Conservation (phyloP, 2,888 invertebrate species). For the Sarcophaga carnaria region DNA sequence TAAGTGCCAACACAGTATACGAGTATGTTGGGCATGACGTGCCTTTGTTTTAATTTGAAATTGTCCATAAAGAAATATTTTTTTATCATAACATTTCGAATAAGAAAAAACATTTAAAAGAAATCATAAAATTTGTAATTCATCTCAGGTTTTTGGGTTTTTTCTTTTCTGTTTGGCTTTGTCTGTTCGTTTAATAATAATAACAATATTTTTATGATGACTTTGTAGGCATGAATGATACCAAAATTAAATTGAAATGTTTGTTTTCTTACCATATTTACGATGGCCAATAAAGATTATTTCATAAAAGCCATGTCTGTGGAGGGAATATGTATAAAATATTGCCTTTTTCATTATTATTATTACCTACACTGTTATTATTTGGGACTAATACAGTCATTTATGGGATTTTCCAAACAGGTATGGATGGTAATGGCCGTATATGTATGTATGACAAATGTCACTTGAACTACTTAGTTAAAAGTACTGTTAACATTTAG, state of each 20-base stretch:
- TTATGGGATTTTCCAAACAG: slow-evolving; percentile 44
- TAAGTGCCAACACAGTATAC: slow-evolving; percentile 42
- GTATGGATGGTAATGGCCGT: slow-evolving; percentile 16
- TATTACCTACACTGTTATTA: slow-evolving; percentile 56
- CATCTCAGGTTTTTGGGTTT: slow-evolving; percentile 58
- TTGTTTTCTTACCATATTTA: too few species aligned
- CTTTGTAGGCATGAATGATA: slow-evolving; percentile 48
- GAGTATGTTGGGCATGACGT: slow-evolving; percentile 22
- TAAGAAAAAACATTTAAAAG: slow-evolving; percentile 9
- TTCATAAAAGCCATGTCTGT: background rate
- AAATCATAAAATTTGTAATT: slow-evolving; percentile 63
- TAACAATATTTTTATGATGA: slow-evolving; percentile 63
- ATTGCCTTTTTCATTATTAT: slow-evolving; percentile 49
- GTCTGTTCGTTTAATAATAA: background rate
- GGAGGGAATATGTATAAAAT: background rate
- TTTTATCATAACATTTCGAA: background rate
- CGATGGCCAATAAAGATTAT: background rate
- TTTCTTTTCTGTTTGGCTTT: slow-evolving; percentile 11
- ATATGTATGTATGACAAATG: slow-evolving; percentile 5
- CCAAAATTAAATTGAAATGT: too few species aligned
- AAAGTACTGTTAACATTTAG: slow-evolving; percentile 14
- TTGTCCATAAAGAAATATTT: background rate
- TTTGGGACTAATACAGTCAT: slow-evolving; percentile 49
- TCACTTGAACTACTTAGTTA: background rate
- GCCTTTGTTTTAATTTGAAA: slow-evolving; percentile 2